A percentile compares a stretch with the other conserved stretches of the same genome.
Conservation (phyloP, 1,140 invertebrate species). For the Eriosoma lanigerum region DNA sequence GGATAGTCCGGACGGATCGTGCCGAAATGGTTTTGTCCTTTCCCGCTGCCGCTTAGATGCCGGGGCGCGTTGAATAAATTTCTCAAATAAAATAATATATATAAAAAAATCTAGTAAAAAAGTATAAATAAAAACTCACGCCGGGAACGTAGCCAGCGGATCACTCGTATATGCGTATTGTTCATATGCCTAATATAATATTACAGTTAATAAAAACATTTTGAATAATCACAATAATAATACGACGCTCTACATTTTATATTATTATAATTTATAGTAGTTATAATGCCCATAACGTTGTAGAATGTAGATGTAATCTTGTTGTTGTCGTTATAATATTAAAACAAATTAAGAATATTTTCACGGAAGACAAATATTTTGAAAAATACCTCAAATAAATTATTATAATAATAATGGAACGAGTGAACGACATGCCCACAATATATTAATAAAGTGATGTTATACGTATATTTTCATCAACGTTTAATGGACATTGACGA, state of each 20-base stretch:
- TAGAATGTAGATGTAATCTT: too few species aligned
- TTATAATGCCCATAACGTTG: too few species aligned
- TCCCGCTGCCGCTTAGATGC: not conserved
- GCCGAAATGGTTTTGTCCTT: slow-evolving; percentile 25
- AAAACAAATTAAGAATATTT: too few species aligned
- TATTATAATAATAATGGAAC: too few species aligned
- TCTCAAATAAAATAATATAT: slow-evolving; percentile 37
- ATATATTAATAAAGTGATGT: too few species aligned
- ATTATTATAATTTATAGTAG: not conserved
- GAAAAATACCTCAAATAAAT: too few species aligned
- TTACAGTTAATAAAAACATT: not conserved
- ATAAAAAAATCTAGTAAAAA: not conserved
- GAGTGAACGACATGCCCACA: too few species aligned
- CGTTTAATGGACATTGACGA: too few species aligned
- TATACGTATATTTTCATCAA: too few species aligned
- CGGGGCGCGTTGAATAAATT: not conserved
- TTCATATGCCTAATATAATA: too few species aligned
- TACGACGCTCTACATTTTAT: not conserved
- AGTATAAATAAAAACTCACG: not conserved
- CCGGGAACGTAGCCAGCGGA: slow-evolving; percentile 12
- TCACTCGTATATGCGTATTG: not conserved
- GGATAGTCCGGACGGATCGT: not conserved
- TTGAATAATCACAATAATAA: slow-evolving; percentile 10
- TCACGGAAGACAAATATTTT: too few species aligned
- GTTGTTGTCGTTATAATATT: too few species aligned